Conservation (phyloP, 2,797 vertebrate genomes). For the Calcarius lapponicus region DNA sequence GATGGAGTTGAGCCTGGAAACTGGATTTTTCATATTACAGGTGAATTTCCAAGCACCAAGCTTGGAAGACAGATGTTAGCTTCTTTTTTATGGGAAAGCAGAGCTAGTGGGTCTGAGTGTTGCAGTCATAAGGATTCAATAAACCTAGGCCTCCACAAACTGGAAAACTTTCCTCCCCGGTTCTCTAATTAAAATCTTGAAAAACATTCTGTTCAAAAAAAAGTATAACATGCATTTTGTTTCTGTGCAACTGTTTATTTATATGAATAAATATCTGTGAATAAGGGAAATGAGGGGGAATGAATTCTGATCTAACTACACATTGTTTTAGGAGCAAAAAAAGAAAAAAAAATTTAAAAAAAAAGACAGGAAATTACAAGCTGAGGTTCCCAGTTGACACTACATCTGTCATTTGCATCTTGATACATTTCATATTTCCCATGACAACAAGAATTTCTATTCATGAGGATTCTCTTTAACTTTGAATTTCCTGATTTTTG, state of each 20-base stretch:
- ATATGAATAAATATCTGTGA: not conserved
- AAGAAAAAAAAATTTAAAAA: not conserved
- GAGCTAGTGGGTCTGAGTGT: not conserved
- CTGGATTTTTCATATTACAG: not conserved
- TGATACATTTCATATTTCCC: conserved; percentile 12
- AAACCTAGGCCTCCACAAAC: not conserved
- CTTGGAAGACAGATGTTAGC: not conserved
- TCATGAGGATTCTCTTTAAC: not conserved
- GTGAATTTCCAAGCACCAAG: not conserved
- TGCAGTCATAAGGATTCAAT: not conserved
- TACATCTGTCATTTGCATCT: conserved; percentile 40
- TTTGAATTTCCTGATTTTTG: conserved; percentile 34
- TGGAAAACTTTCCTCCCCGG: not conserved
- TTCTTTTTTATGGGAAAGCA: not conserved
- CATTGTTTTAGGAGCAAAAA: not conserved
- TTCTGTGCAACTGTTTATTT: not conserved
- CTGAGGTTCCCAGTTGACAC: not conserved
- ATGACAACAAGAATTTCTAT: conserved; percentile 1
- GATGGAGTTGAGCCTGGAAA: not conserved
- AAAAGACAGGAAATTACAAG: conserved; percentile 46
- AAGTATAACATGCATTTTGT: not conserved
- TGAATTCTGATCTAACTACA: not conserved
- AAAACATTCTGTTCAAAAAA: not conserved
- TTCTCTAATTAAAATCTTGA: not conserved
- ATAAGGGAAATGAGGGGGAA: not conserved